phyloP scores from a whole-genome alignment of 1,140 invertebrate genomes.

The Drosophila pandora region DNA sequence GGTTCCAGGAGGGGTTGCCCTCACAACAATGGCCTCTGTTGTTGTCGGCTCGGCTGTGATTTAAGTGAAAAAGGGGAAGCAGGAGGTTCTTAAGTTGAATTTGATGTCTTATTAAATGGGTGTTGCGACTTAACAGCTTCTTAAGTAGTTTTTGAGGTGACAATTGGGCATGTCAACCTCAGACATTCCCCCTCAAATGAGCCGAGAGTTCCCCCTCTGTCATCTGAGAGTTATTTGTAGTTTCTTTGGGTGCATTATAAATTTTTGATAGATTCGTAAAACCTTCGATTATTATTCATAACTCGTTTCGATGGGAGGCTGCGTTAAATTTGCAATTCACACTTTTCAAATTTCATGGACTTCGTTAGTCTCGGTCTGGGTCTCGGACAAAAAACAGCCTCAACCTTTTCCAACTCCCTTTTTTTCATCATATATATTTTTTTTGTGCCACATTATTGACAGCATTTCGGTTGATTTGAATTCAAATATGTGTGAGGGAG shows the following conservation, averaged over 20 bases:
- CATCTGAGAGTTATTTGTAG: neutral
- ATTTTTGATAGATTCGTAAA: slow-evolving; percentile 36
- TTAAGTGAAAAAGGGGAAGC: slow-evolving; percentile 16
- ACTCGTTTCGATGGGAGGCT: slow-evolving; percentile 51
- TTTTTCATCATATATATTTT: slow-evolving; percentile 2
- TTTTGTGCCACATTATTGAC: slow-evolving; percentile 69
- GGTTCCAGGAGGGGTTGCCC: slow-evolving; percentile 11
- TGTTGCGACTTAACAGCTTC: slow-evolving; percentile 70
- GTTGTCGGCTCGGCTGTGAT: slow-evolving; percentile 61
- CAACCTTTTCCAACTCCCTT: slow-evolving; percentile 36
- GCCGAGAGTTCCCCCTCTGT: slow-evolving; percentile 17
- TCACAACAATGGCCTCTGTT: slow-evolving; percentile 63
- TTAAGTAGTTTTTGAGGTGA: slow-evolving; percentile 71
- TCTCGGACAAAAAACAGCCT: slow-evolving; percentile 23
- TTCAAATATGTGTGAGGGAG: slow-evolving; percentile 57
- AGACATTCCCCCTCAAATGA: neutral
- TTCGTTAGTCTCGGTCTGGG: slow-evolving; percentile 71
- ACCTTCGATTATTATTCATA: slow-evolving; percentile 75
- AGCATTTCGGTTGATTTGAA: slow-evolving; percentile 81
- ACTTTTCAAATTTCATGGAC: slow-evolving; percentile 77
- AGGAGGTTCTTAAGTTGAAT: slow-evolving; percentile 61
- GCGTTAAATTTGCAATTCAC: slow-evolving; percentile 80
- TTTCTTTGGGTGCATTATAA: slow-evolving; percentile 11
- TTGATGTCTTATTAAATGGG: slow-evolving; percentile 78
- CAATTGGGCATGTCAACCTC: slow-evolving; percentile 37